A percentile compares a stretch with the other conserved stretches of the same genome.
phyloP scores from a whole-genome alignment of 2,113 vertebrate species.

The Amphilophus citrinellus region DNA sequence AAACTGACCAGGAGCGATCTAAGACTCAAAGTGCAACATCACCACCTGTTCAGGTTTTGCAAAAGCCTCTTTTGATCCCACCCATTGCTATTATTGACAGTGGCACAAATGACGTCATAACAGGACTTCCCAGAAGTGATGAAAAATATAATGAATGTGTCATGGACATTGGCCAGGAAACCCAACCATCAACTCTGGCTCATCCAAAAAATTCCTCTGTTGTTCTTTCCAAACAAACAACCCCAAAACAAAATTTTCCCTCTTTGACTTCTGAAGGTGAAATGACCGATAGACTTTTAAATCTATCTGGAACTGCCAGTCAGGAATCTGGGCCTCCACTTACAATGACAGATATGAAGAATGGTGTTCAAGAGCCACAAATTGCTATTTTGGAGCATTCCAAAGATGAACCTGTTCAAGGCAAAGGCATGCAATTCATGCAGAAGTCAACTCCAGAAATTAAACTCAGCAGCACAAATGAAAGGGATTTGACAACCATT shows the following conservation, averaged over 20 bases:
- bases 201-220: neutral
- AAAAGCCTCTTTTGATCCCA: conserved; percentile 16
- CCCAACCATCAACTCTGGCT: neutral
- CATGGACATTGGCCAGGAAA: conserved; percentile 35
- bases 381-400: neutral
- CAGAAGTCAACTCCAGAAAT: conserved; percentile 19
- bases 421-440: neutral
- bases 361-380: neutral
- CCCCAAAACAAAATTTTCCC: neutral
- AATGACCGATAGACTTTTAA: conserved; percentile 12
- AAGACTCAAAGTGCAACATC: neutral
- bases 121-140: neutral
- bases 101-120: neutral
- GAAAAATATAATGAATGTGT: conserved; percentile 8
- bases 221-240: conserved; percentile 14
- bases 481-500: neutral
- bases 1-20: conserved; percentile 29
- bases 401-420: conserved; percentile 23
- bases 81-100: conserved; percentile 13
- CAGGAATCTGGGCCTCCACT: conserved; percentile 11
- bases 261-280: neutral
- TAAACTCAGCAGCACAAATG: conserved; percentile 23
- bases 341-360: neutral
- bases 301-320: neutral
- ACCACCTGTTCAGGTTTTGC: neutral